These are phyloP conservation scores for Psittacula derbiana DNA, from an alignment of 2,797 vertebrate genomes.

Conservation along the genomic window DNA sequence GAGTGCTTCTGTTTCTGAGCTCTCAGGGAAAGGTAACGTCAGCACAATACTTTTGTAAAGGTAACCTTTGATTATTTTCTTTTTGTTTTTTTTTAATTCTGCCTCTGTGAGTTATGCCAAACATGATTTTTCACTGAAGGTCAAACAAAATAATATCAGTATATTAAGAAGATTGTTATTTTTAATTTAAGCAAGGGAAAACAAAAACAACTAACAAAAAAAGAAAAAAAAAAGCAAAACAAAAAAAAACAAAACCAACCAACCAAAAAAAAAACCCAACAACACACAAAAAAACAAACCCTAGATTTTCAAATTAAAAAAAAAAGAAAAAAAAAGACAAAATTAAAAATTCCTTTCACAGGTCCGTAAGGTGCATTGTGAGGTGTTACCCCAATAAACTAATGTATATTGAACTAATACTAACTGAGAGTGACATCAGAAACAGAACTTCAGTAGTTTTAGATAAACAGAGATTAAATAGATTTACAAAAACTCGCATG, in stretches of 20 bases:
- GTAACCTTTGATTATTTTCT: neutral
- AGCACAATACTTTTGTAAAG: neutral
- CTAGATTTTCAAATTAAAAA: neutral
- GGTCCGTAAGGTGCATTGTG: neutral
- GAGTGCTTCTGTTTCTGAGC: neutral
- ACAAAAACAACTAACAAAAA: neutral
- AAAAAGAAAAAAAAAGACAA: neutral
- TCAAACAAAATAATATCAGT: neutral
- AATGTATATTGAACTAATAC: neutral
- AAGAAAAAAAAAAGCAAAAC: fast-evolving
- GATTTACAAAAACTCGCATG: neutral
- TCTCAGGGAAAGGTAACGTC: neutral
- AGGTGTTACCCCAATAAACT: neutral
- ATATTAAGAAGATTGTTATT: neutral
- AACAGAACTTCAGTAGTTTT: neutral
- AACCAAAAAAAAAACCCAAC: too few relatives aligned
- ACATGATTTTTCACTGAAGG: neutral
- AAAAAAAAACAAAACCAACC: too few relatives aligned
- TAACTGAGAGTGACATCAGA: neutral
- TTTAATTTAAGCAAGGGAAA: neutral
- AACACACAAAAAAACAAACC: neutral
- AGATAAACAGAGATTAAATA: neutral
- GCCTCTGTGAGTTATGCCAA: neutral
- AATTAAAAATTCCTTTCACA: neutral
- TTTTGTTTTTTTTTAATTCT: neutral